phyloP scores from a whole-genome alignment of 2,888 invertebrate genomes.

The Drosophila leonis region DNA sequence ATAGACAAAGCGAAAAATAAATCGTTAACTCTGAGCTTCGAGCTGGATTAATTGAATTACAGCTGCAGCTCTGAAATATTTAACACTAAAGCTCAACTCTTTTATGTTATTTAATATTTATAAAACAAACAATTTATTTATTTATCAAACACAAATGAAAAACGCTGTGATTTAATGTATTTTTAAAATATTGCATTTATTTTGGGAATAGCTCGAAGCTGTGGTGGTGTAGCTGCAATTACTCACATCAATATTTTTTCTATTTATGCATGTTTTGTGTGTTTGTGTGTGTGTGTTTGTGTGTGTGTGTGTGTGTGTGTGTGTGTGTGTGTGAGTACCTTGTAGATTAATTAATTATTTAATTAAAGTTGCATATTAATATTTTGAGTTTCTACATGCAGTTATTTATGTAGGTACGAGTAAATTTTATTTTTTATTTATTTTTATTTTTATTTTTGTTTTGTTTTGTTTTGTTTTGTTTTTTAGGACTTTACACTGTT shows the following conservation, averaged over 20 bases:
- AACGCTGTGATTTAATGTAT: constrained; percentile 22
- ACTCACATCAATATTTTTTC: constrained; percentile 60
- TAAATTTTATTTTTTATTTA: constrained; percentile 23
- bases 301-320: constrained; percentile 4
- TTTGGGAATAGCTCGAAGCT: constrained; percentile 78
- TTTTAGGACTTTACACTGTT: constrained; percentile 73
- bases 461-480: constrained; percentile 17
- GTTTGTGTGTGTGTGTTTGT: constrained; percentile 7
- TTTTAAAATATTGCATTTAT: constrained; percentile 80
- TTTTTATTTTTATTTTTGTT: background rate
- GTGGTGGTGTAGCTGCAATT: constrained; percentile 69
- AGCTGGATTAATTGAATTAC: no score
- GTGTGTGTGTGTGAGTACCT: constrained; percentile 29
- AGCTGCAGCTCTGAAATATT: no score
- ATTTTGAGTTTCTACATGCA: constrained; percentile 63
- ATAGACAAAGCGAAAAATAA: no score
- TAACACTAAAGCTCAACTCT: background rate
- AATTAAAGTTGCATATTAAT: constrained; percentile 57
- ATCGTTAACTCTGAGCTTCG: no score
- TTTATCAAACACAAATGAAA: background rate
- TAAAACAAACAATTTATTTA: background rate
- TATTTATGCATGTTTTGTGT: constrained; percentile 6
- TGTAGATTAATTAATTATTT: constrained; percentile 61
- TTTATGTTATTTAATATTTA: background rate
- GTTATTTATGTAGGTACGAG: constrained; percentile 62